Percentiles rank a stretch among this genome's conserved stretches.
These are phyloP conservation scores for Molorchus minor DNA, from an alignment of 2,888 invertebrate species.

Conservation along the genomic window DNA sequence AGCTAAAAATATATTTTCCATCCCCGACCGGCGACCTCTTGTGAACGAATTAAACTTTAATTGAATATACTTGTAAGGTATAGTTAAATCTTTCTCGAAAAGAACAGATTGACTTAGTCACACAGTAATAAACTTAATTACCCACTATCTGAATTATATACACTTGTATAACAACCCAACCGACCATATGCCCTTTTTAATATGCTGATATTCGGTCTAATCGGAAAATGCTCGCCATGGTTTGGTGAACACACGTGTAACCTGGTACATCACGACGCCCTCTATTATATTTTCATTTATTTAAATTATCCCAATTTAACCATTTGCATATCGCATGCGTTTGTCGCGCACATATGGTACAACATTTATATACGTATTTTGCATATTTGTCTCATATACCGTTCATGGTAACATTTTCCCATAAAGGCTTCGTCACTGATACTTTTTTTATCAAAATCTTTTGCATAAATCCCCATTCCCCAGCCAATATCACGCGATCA, in stretches of 20 bases:
- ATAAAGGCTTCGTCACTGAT: no score
- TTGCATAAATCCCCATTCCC: no score
- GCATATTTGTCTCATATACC: slow-evolving; percentile 40
- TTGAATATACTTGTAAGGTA: slow-evolving; percentile 34
- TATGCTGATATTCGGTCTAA: slow-evolving; percentile 55
- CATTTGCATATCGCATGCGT: slow-evolving; percentile 59
- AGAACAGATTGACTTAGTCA: slow-evolving; percentile 36
- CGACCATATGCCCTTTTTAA: slow-evolving; percentile 55
- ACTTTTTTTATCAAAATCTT: no score
- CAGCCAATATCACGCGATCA: no score
- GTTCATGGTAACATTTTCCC: not conserved
- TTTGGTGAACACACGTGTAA: slow-evolving; percentile 56
- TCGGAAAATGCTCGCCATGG: slow-evolving; percentile 54
- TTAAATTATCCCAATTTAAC: slow-evolving; percentile 55
- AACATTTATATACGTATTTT: slow-evolving; percentile 48
- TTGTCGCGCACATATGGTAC: slow-evolving; percentile 56
- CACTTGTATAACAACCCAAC: slow-evolving; percentile 36
- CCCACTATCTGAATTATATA: slow-evolving; percentile 37
- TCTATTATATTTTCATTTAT: slow-evolving; percentile 56
- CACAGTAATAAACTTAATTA: slow-evolving; percentile 38
- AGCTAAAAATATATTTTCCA: slow-evolving; percentile 31
- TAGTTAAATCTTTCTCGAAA: slow-evolving; percentile 31
- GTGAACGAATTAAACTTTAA: slow-evolving; percentile 25
- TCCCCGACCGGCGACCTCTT: slow-evolving; percentile 19
- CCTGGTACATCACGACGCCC: slow-evolving; percentile 54